phyloP scores from a whole-genome alignment of 2,888 invertebrate species.

The Aphodius sticticus region DNA sequence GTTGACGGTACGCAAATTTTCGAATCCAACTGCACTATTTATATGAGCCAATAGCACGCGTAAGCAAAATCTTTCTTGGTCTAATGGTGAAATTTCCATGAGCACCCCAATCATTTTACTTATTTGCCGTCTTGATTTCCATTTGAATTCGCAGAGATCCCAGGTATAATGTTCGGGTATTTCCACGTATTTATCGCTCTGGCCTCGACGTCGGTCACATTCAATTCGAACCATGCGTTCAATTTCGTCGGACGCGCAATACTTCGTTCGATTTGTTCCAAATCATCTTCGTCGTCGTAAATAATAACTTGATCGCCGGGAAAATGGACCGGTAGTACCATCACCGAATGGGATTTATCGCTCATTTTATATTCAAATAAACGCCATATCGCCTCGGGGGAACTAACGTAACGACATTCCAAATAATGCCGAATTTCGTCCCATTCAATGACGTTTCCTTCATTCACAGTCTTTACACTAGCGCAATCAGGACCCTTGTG shows the following conservation, averaged over 20 bases:
- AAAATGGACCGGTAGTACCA: constrained; percentile 52
- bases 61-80: background rate
- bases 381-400: constrained; percentile 17
- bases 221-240: constrained; percentile 46
- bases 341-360: constrained; percentile 10
- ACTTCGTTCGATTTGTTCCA: constrained; percentile 29
- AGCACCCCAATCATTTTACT: background rate
- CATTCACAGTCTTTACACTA: background rate
- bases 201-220: constrained; percentile 39
- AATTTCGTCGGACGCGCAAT: constrained; percentile 38
- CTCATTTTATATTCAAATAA: constrained; percentile 9
- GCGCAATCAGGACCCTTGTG: constrained; percentile 19
- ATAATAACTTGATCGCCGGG: constrained; percentile 40
- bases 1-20: no score
- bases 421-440: constrained; percentile 13
- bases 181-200: constrained; percentile 34
- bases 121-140: background rate
- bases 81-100: background rate
- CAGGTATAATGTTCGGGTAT: constrained; percentile 42
- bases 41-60: no score
- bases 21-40: no score
- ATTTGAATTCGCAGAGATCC: background rate
- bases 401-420: constrained; percentile 15
- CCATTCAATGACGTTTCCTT: background rate
- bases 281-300: constrained; percentile 31